phyloP scores from a whole-genome alignment of 64 coral and sea anemone genomes.

The Anthopleura sola region DNA sequence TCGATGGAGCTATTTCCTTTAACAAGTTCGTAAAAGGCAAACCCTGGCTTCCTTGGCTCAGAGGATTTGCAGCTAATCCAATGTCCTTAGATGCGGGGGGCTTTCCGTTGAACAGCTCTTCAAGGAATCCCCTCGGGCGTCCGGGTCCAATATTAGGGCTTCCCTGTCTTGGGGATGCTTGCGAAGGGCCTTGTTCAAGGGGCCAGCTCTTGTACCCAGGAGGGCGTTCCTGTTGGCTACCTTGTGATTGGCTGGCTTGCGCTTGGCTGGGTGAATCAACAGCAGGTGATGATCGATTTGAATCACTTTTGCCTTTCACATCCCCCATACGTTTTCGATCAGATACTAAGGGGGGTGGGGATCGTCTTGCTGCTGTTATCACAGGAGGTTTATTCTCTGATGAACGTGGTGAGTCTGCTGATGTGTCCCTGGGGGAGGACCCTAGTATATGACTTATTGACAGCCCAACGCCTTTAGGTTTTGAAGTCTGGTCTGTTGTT shows the following conservation, averaged over 20 bases:
- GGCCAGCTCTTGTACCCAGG: conserved; percentile 46
- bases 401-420: neutral
- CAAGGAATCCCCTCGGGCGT: conserved; percentile 64
- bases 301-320: conserved; percentile 19
- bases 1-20: conserved; percentile 67
- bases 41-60: conserved; percentile 45
- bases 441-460: conserved; percentile 21
- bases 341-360: conserved; percentile 20
- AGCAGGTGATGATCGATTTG: conserved; percentile 26
- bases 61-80: neutral
- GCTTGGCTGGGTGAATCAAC: conserved; percentile 13
- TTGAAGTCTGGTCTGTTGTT: conserved; percentile 4
- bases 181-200: conserved; percentile 16
- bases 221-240: neutral
- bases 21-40: conserved; percentile 78
- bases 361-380: conserved; percentile 23
- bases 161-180: neutral
- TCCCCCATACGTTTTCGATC: conserved; percentile 7
- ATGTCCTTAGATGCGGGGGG: conserved; percentile 34
- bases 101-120: conserved; percentile 77
- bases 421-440: neutral
- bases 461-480: conserved; percentile 22
- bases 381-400: conserved; percentile 29
- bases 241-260: neutral
- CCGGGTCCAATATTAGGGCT: neutral